phyloP scores from a whole-genome alignment of 2,888 invertebrate genomes.

The Leptothorax acervorum region DNA sequence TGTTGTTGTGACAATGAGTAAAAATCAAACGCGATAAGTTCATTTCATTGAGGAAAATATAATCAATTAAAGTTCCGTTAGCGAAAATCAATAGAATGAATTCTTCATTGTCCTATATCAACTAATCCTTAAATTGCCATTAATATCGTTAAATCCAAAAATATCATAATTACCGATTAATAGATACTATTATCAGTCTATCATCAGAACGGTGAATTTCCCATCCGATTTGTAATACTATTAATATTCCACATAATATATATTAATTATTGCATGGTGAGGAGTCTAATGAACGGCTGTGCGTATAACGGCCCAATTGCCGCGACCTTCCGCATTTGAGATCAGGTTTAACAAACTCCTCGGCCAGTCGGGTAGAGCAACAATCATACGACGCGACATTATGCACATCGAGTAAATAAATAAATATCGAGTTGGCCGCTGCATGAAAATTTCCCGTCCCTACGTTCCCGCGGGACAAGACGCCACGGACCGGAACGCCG shows the following conservation, averaged over 20 bases:
- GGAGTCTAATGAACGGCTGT: neutral
- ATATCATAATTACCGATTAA: constrained; percentile 25
- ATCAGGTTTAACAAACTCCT: constrained; percentile 56
- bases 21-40: neutral
- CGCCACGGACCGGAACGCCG: constrained; percentile 5
- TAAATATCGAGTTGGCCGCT: constrained; percentile 65
- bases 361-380: constrained; percentile 38
- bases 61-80: neutral
- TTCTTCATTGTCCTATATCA: constrained; percentile 19
- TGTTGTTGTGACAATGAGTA: no score
- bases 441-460: constrained; percentile 49
- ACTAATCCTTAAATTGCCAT: constrained; percentile 21
- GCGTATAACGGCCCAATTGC: neutral
- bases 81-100: constrained; percentile 1
- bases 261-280: constrained; percentile 26
- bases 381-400: constrained; percentile 66
- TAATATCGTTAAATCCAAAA: constrained; percentile 23
- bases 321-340: constrained; percentile 44
- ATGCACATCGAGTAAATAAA: constrained; percentile 71
- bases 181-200: neutral
- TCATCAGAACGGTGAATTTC: constrained; percentile 21
- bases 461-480: constrained; percentile 25
- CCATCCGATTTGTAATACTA: constrained; percentile 23
- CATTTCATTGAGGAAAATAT: neutral
- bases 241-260: constrained; percentile 21